phyloP scores from a whole-genome alignment of 2,797 vertebrate species.

The Phalanger gymnotis region DNA sequence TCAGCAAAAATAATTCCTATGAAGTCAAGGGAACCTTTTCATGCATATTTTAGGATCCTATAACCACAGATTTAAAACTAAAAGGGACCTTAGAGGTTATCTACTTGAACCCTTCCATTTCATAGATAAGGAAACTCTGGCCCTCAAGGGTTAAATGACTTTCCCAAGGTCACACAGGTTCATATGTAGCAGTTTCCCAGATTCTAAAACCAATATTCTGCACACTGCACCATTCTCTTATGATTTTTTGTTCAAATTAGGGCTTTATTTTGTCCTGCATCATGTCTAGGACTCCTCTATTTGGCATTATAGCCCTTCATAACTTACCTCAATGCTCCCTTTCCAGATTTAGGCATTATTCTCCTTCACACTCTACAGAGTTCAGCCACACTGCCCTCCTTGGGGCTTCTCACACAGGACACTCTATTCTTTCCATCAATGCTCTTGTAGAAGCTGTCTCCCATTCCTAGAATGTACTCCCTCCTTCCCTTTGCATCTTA shows the following conservation, averaged over 20 bases:
- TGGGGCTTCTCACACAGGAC: neutral
- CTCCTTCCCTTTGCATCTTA: neutral
- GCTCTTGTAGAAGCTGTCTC: neutral
- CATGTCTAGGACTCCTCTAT: neutral
- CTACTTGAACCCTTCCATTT: neutral
- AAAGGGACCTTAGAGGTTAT: neutral
- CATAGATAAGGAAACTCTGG: neutral
- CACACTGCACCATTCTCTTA: neutral
- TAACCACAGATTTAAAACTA: neutral
- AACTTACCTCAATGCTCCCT: neutral
- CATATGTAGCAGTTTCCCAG: neutral
- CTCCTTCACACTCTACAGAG: neutral
- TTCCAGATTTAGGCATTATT: neutral
- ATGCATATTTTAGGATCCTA: neutral
- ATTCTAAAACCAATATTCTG: neutral
- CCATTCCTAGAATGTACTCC: neutral
- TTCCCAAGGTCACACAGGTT: neutral
- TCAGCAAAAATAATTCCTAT: slow-evolving; percentile 40
- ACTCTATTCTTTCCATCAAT: neutral
- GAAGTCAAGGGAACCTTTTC: slow-evolving; percentile 25
- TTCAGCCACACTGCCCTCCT: neutral
- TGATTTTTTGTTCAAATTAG: neutral
- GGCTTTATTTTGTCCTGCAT: neutral
- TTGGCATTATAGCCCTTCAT: neutral
- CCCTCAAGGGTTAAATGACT: neutral